These are phyloP conservation scores for Pangasius djambal DNA, from an alignment of 2,797 vertebrate species.

Conservation along the genomic window DNA sequence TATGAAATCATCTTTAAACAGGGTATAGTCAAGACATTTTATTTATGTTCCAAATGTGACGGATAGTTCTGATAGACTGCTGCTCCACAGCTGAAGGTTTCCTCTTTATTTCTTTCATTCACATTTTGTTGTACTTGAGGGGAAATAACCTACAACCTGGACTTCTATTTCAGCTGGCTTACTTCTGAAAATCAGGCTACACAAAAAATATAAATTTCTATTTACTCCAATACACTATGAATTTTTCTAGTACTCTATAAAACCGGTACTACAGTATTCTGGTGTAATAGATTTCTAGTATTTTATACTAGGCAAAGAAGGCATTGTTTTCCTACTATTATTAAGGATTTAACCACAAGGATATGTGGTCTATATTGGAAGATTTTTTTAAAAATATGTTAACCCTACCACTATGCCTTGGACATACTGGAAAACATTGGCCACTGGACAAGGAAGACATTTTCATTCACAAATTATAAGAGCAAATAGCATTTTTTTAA, in stretches of 20 bases:
- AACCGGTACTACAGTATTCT: not conserved
- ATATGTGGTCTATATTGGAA: too few relatives aligned
- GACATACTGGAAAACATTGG: not conserved
- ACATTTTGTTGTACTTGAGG: conserved; percentile 96
- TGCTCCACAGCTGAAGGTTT: conserved; percentile 87
- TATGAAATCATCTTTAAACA: conserved; percentile 69
- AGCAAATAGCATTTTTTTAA: not conserved
- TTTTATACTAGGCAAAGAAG: not conserved
- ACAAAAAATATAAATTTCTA: conserved; percentile 85
- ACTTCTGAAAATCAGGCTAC: conserved; percentile 64
- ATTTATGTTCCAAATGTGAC: conserved; percentile 89
- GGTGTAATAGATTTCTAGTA: not conserved
- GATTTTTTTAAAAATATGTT: not conserved
- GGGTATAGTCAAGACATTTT: conserved; percentile 96
- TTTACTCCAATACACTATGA: conserved; percentile 84
- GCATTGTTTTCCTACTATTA: not conserved
- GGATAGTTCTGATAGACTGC: conserved; percentile 83
- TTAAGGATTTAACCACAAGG: not conserved
- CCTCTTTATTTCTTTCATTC: conserved; percentile 63
- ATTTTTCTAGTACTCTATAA: conserved; percentile 90
- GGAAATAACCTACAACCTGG: conserved; percentile 77
- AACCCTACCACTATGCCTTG: not conserved
- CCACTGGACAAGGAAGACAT: not conserved
- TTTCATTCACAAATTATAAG: not conserved
- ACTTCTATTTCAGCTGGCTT: conserved; percentile 69